A percentile compares a stretch with the other conserved stretches of the same genome.
Evolutionary conservation across 2,888 invertebrate genomes (phyloP).

Genomic region (Campaea margaritaria): DNA sequence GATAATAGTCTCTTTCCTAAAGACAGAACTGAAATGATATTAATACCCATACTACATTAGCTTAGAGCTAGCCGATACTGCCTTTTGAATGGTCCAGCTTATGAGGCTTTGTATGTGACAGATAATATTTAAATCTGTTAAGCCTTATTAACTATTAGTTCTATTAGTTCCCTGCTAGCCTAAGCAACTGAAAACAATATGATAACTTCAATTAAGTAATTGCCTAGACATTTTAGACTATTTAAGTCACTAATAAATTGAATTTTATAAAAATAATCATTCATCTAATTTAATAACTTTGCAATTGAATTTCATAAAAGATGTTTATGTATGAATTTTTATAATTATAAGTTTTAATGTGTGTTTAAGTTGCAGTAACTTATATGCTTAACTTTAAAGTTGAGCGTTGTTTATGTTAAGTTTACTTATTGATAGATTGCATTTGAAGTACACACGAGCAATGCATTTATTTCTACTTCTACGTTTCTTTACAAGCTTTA

Average conservation of each 20-base stretch:
- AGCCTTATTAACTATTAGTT: too few species aligned
- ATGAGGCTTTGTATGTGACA: too few species aligned
- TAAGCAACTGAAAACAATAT: background rate
- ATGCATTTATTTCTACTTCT: conserved; percentile 6
- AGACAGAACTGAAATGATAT: too few species aligned
- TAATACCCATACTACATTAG: too few species aligned
- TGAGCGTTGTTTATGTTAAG: conserved; percentile 4
- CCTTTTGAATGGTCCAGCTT: too few species aligned
- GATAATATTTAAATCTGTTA: too few species aligned
- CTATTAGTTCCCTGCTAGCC: too few species aligned
- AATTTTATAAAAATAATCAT: conserved; percentile 8
- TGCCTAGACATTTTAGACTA: background rate
- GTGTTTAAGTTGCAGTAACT: conserved; percentile 7
- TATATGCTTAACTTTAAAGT: conserved; percentile 17
- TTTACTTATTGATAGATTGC: conserved; percentile 1
- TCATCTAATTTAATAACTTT: conserved; percentile 3
- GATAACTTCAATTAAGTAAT: background rate
- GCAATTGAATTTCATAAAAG: conserved; percentile 8
- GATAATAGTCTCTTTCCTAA: too few species aligned
- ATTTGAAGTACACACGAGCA: conserved; percentile 12
- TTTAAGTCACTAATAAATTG: conserved; percentile 13
- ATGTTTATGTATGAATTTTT: conserved; percentile 4
- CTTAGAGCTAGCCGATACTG: too few species aligned
- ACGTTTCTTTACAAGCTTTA: background rate
- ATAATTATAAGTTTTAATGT: conserved; percentile 22